Base-by-base conservation (phyloP, 2,797 vertebrate species). In the Buphagus erythrorhynchus region DNA sequence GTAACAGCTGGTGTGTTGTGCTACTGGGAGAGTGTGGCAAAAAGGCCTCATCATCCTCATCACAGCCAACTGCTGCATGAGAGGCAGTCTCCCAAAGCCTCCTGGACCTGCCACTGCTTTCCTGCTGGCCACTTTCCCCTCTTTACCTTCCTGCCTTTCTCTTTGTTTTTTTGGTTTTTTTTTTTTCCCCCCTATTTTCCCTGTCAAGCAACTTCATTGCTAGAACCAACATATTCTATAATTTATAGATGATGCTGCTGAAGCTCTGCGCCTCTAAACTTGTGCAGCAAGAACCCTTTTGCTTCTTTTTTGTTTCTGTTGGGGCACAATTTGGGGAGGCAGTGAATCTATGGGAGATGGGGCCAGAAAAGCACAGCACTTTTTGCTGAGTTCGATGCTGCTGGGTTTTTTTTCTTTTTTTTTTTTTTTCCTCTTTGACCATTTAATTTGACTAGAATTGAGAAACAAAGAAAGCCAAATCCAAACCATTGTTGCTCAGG, bases 391-490 rank as follows among this genome's bases (percentile, higher is more conserved):
- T 19, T 68, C 25, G 15, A 8, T 35, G 49, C 36, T 83, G 16
- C 24, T 73, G 3, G 4, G 17, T 40, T 51, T 49, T 16, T 25
- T 19, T 9, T 2, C 20, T 24, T 4, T 2, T 20, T 19, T 55
- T 28, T 15, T 10, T 31, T 55, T 55, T 35, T 57, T 35, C 14
- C 15, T 38, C 15, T 38, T 5, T 4, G 1, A 17, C 6, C 0
- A 0, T 86, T 55, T 83, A 59, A 51, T 86, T 77, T 87, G 25
- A 68, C 38, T 45, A 46, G 20, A 88, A 88, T 6, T 66, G 40
- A 43, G 74, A 68, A 83, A 33, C 63, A 88, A 88, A 94, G 51
- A 2, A 68, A 93, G 16, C 35, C 45, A 63, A 92, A 86, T 74
- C 51, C 45, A 83, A 88, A 59, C 19, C 35, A 38, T 40, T 87